Evolutionary conservation across 2,113 vertebrate species (phyloP).

Genomic region (Thermophis baileyi): DNA sequence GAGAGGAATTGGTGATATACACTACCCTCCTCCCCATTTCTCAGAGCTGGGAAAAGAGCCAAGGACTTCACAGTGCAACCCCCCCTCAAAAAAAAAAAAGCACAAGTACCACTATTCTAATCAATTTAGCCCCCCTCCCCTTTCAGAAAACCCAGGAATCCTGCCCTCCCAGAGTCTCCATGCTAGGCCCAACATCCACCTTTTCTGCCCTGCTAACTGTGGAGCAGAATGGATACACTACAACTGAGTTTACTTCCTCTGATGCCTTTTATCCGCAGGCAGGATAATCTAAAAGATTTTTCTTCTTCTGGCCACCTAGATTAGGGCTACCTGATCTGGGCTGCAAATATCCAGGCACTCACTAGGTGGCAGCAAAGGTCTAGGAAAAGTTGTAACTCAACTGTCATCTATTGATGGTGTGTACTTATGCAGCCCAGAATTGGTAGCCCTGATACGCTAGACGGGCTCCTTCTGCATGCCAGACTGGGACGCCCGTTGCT

Average conservation of each 20-base stretch:
- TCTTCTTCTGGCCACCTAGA: neutral
- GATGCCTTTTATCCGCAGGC: neutral
- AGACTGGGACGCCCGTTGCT: neutral
- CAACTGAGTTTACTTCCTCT: neutral
- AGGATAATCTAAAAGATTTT: neutral
- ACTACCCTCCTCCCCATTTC: neutral
- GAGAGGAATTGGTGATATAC: slow-evolving; percentile 7
- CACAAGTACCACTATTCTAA: neutral
- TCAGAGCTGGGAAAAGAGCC: slow-evolving; percentile 14
- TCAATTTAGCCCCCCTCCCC: neutral
- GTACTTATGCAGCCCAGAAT: neutral
- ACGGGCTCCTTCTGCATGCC: neutral
- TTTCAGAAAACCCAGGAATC: neutral
- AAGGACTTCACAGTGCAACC: neutral
- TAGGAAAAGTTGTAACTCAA: neutral
- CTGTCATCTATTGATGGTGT: too few relatives aligned
- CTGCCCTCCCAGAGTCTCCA: neutral
- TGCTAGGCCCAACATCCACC: neutral
- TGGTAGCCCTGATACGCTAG: neutral
- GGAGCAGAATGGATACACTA: neutral
- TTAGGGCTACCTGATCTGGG: neutral
- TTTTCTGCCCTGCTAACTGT: too few relatives aligned
- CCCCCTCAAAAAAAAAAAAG: neutral
- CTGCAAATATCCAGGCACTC: neutral
- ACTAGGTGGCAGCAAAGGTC: neutral